Percentiles rank a stretch among this genome's conserved stretches.
phyloP scores from a whole-genome alignment of 2,113 vertebrate species.

The Vulpes ferrilata region DNA sequence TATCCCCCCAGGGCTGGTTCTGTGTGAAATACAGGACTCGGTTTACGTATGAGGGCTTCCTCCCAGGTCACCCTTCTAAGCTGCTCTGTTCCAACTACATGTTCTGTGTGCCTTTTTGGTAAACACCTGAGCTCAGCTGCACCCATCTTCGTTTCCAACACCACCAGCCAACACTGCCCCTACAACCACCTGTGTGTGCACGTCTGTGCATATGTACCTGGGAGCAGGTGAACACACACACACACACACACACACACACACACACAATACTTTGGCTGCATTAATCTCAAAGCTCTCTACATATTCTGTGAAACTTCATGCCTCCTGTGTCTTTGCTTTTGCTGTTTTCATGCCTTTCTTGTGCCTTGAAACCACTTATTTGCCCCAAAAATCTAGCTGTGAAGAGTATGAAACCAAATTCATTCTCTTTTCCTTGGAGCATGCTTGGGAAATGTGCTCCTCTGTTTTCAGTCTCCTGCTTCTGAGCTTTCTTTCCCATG shows the following conservation, averaged over 20 bases:
- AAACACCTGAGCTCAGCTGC: neutral
- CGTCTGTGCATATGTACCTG: neutral
- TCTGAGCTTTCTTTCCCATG: neutral
- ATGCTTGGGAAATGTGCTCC: neutral
- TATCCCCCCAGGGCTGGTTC: neutral
- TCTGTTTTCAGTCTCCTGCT: neutral
- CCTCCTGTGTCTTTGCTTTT: neutral
- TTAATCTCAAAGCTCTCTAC: neutral
- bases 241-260: no score
- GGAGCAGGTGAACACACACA: no score
- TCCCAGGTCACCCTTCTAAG: neutral
- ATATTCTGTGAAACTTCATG: no score
- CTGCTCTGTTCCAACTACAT: neutral
- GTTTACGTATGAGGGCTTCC: neutral
- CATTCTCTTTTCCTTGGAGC: neutral
- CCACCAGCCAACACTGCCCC: neutral
- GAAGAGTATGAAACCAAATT: neutral
- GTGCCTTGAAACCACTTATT: neutral
- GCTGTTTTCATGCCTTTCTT: neutral
- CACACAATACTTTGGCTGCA: neutral
- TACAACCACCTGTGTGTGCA: accelerated
- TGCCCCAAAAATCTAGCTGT: neutral
- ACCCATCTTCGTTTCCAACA: no score
- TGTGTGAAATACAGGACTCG: no score
- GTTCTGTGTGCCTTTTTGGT: neutral